A percentile compares a stretch with the other conserved stretches of the same genome.
phyloP scores from a whole-genome alignment of 2,888 invertebrate genomes.

The Quadriops clusia region DNA sequence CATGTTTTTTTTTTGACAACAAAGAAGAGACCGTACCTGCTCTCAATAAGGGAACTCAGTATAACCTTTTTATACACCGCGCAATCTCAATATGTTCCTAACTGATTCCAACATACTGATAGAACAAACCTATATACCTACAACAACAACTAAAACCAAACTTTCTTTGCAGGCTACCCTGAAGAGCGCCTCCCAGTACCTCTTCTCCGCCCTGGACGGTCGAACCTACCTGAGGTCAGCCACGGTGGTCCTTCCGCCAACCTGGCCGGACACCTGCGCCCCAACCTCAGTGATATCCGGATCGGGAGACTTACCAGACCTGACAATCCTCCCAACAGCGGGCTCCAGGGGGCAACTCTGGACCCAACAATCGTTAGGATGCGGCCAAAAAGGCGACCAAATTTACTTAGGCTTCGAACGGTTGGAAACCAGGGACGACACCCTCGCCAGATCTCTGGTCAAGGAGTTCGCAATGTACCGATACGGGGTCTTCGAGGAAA shows the following conservation, averaged over 20 bases:
- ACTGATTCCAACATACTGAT: too few species aligned
- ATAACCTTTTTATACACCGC: constrained; percentile 6
- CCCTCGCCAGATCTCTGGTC: constrained; percentile 37
- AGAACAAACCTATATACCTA: too few species aligned
- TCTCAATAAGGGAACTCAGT: too few species aligned
- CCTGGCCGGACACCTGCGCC: constrained; percentile 44
- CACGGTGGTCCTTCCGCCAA: constrained; percentile 46
- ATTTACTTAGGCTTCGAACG: constrained; percentile 40
- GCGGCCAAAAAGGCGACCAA: constrained; percentile 47
- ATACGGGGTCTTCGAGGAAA: constrained; percentile 57
- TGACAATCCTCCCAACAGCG: constrained; percentile 39
- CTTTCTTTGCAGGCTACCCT: constrained; percentile 41
- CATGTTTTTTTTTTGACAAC: too few species aligned
- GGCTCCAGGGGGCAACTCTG: constrained; percentile 44
- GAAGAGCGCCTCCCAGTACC: constrained; percentile 42
- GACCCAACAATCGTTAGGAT: constrained; percentile 50
- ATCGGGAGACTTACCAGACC: constrained; percentile 43
- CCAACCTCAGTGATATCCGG: constrained; percentile 32
- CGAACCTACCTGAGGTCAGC: constrained; percentile 45
- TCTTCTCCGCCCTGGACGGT: constrained; percentile 46
- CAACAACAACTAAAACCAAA: too few species aligned
- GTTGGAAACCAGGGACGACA: constrained; percentile 29
- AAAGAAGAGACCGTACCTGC: too few species aligned
- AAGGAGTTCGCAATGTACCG: constrained; percentile 55
- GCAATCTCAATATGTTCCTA: constrained; percentile 8